These are phyloP conservation scores for Tympanoctomys barrerae DNA, from an alignment of 2,797 vertebrate species.

Conservation along the genomic window DNA sequence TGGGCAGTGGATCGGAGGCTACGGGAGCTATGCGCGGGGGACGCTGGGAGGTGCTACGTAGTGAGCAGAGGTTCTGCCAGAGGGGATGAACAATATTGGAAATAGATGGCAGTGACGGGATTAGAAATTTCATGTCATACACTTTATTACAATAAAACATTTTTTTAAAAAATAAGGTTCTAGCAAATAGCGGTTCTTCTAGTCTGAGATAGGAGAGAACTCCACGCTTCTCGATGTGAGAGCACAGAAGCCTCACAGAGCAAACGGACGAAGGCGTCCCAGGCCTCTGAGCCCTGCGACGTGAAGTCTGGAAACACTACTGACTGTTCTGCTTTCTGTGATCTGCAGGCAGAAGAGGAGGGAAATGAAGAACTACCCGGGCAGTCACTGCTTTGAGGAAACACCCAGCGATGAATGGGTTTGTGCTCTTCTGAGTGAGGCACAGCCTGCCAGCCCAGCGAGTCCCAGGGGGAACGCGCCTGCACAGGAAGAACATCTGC, in stretches of 20 bases:
- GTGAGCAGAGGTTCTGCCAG: not conserved
- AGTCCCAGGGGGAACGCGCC: not conserved
- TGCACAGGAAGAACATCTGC: not conserved
- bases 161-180: not conserved
- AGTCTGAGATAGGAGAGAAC: not conserved
- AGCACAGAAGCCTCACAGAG: constrained; percentile 1
- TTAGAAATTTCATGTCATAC: not conserved
- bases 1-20: not conserved
- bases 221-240: not conserved
- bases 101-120: not conserved
- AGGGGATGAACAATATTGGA: not conserved
- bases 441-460: not conserved
- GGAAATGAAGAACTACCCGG: constrained; percentile 37
- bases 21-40: too few species aligned
- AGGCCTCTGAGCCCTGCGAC: constrained; percentile 58
- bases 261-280: constrained; percentile 64
- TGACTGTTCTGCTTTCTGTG: constrained; percentile 72
- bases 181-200: constrained; percentile 50
- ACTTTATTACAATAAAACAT: constrained; percentile 15
- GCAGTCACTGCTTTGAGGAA: constrained; percentile 6
- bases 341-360: constrained; percentile 54
- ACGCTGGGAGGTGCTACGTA: not conserved
- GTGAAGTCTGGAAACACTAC: constrained; percentile 69
- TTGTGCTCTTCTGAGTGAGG: not conserved
- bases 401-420: not conserved